phyloP scores from a whole-genome alignment of 2,113 vertebrate genomes.

The Sakesphorus luctuosus region DNA sequence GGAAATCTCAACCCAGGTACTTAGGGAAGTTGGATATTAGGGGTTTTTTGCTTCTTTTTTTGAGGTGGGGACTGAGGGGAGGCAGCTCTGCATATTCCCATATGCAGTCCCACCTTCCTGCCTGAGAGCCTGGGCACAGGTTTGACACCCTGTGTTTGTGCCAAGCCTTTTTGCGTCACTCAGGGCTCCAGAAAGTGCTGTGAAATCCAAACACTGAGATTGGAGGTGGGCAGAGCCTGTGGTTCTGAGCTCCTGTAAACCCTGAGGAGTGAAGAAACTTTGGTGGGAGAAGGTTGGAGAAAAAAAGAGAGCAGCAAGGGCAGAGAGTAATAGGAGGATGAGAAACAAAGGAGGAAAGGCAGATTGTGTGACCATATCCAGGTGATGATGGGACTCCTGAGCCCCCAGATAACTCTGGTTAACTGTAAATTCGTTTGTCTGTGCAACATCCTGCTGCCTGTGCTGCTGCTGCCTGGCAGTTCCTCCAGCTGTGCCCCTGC shows the following conservation, averaged over 20 bases:
- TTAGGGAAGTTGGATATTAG: not conserved
- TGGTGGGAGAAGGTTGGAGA: not conserved
- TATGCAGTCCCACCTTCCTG: not conserved
- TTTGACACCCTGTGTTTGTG: not conserved
- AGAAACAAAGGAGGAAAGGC: not conserved
- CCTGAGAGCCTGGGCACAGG: not conserved
- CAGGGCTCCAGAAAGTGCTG: not conserved
- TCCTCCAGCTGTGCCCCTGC: fast-evolving
- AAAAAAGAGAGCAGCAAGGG: not conserved
- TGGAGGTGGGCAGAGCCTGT: fast-evolving
- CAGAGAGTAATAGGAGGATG: not conserved
- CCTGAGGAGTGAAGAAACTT: not conserved
- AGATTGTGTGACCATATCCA: not conserved
- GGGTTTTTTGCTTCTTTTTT: fast-evolving
- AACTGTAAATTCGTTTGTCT: not conserved
- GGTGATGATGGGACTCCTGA: not conserved
- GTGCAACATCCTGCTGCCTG: too few species aligned
- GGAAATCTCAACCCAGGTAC: not conserved
- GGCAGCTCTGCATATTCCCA: fast-evolving
- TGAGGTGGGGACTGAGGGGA: fast-evolving
- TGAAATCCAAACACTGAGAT: not conserved
- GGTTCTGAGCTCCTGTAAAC: not conserved
- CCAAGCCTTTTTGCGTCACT: not conserved
- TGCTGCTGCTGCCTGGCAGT: not conserved
- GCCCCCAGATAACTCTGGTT: fast-evolving